phyloP scores from a whole-genome alignment of 1,140 invertebrate genomes.

The Holcopasites calliopsidis region DNA sequence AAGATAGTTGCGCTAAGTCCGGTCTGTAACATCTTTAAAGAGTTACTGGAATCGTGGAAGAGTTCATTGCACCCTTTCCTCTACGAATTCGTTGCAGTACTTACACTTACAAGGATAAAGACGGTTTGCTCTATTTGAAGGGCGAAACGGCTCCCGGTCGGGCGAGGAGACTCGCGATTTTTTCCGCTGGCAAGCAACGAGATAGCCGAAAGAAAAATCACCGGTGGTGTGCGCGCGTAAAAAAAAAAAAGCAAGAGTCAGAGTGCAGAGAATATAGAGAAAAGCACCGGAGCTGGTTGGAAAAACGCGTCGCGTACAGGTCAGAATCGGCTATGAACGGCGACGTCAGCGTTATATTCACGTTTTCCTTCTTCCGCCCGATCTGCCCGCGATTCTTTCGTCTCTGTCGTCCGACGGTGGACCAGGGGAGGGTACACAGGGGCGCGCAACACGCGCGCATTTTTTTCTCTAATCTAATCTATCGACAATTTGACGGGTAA shows the following conservation, averaged over 20 bases:
- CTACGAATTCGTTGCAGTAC: no score
- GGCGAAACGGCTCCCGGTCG: background rate
- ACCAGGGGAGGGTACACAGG: conserved; percentile 10
- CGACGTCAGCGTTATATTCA: conserved; percentile 56
- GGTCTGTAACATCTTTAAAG: no score
- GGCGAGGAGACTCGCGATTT: background rate
- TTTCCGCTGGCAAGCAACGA: background rate
- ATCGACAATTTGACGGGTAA: conserved; percentile 79
- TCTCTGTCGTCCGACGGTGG: conserved; percentile 22
- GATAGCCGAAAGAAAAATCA: conserved; percentile 49
- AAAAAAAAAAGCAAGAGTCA: no score
- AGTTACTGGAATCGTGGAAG: no score
- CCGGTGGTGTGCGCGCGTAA: background rate
- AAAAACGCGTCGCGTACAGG: conserved; percentile 60
- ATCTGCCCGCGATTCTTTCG: background rate
- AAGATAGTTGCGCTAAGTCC: no score
- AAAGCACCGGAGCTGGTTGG: conserved; percentile 46
- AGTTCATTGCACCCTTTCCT: no score
- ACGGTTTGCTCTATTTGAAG: background rate
- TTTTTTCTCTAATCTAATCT: conserved; percentile 77
- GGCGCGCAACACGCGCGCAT: conserved; percentile 49
- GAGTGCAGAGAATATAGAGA: conserved; percentile 32
- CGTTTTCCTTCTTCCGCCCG: conserved; percentile 24
- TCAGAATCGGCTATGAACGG: conserved; percentile 50
- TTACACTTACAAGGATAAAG: no score